Conservation (phyloP, 2,797 vertebrate species). For the Coregonus sp. region DNA sequence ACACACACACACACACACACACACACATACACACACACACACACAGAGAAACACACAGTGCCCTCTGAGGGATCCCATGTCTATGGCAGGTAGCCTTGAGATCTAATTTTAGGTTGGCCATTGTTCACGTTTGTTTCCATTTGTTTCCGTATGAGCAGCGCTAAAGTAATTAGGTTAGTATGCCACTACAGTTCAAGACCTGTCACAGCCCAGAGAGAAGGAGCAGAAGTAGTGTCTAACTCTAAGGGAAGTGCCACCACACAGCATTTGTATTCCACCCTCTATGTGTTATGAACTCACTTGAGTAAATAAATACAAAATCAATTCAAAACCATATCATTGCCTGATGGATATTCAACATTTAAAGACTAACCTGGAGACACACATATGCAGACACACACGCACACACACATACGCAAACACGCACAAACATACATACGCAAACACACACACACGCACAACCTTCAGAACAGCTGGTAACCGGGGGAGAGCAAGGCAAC, state of each 20-base stretch:
- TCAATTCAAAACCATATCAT: too few species aligned
- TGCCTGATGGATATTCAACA: too few species aligned
- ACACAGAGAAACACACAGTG: conserved; percentile 34
- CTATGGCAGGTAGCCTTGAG: conserved; percentile 54
- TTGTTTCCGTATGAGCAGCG: conserved; percentile 22
- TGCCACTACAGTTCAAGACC: conserved; percentile 17
- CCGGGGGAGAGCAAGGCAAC: conserved; percentile 33
- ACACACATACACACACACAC: conserved; percentile 19
- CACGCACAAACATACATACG: conserved; percentile 31
- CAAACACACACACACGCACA: conserved; percentile 3
- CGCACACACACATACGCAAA: neutral
- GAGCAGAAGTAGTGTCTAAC: neutral
- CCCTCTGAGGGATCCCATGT: conserved; percentile 37
- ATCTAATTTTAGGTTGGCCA: conserved; percentile 58
- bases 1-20: conserved; percentile 6
- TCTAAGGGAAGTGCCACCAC: neutral
- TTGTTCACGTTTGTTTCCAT: conserved; percentile 49
- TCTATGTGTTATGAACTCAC: too few species aligned
- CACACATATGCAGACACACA: too few species aligned
- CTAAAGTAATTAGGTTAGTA: conserved; percentile 58
- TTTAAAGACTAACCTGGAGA: too few species aligned
- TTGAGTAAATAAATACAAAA: too few species aligned
- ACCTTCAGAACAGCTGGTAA: conserved; percentile 49
- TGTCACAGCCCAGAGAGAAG: neutral
- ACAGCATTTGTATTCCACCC: too few species aligned